Evolutionary conservation across 2,888 invertebrate species (phyloP), one percentile per base, ranked within the genome.

Genomic region (Idaea dimidiata): DNA sequence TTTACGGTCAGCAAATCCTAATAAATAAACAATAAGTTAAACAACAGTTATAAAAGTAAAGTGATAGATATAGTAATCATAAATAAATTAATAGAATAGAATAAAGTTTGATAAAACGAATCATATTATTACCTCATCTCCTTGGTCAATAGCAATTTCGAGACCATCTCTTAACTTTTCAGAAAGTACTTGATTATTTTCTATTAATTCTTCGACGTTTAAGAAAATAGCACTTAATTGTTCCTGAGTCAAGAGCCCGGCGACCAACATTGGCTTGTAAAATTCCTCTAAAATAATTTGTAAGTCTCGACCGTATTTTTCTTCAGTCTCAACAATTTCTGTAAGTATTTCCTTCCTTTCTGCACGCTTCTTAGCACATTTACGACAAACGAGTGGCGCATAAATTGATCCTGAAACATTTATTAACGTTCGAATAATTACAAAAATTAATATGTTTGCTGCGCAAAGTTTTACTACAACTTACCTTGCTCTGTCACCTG

Each of bases 261-360:
- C 98, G 54, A 97, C 97, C 75, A 97, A 93, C 97, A 99, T 98
- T 0, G 98, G 98, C 78, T 96, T 96, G 83, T 97, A 97, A 84
- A 98, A 97, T 86, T 98, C 98, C 84, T 98, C 98, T 74, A 97
- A 93, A 74, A 99, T 96, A 63, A 99, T 98, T 82, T 97, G 96
- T 75, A 99, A 92, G 86, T 99, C 99, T 61, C 98, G 94, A 17
- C 98, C 98, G 82, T 99, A 99, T 80, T 98, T 99, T 81, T 98
- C 96, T 89, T 99, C 99, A 1, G 99, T 99, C 88, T 99, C 98
- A 5, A 98, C 97, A 67, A 99, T 97, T 93, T 99, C 99, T 4
- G 96, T 96, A 60, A 99, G 96, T 53, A 98, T 98, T 92, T 99
- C 98, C 80, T 98, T 97, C 62, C 98, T 94, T 83, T 99, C 98